Evolutionary conservation across 1,140 invertebrate genomes (phyloP).

Genomic region (Drosophila nigromelanica): DNA sequence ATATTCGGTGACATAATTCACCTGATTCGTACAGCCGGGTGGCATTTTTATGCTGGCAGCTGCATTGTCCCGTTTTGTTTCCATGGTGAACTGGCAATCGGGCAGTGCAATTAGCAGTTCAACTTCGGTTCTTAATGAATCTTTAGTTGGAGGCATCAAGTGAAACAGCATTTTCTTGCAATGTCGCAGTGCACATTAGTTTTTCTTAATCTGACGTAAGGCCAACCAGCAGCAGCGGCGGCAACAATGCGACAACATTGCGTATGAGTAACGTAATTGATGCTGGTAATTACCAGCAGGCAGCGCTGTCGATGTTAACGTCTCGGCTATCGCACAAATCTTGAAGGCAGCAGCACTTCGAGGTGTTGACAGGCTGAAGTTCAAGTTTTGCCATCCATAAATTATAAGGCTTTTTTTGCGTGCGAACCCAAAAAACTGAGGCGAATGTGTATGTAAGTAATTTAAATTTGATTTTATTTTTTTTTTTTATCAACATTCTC

Average conservation of each 20-base stretch:
- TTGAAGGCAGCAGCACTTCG: slow-evolving; percentile 32
- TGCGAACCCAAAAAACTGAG: slow-evolving; percentile 30
- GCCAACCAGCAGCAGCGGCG: slow-evolving; percentile 45
- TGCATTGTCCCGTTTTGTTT: slow-evolving; percentile 53
- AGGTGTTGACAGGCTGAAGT: slow-evolving; percentile 76
- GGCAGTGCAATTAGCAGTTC: slow-evolving; percentile 28
- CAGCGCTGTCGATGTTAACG: slow-evolving; percentile 14
- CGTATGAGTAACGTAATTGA: slow-evolving; percentile 77
- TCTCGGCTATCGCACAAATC: slow-evolving; percentile 38
- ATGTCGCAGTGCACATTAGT: slow-evolving; percentile 68
- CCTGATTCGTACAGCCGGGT: slow-evolving; percentile 27
- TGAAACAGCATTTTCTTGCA: slow-evolving; percentile 80
- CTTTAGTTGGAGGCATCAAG: slow-evolving; percentile 79
- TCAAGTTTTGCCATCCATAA: slow-evolving; percentile 62
- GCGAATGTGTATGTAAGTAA: slow-evolving; percentile 23
- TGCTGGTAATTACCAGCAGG: slow-evolving; percentile 58
- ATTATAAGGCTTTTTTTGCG: slow-evolving; percentile 64
- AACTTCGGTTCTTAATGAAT: slow-evolving; percentile 40
- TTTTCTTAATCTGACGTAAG: slow-evolving; percentile 67
- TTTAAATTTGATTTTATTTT: slow-evolving; percentile 28
- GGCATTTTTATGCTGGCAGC: slow-evolving; percentile 26
- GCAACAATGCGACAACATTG: slow-evolving; percentile 36
- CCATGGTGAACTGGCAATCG: slow-evolving; percentile 70
- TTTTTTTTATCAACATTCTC: slow-evolving; percentile 45
- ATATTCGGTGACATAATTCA: not conserved